phyloP scores from a whole-genome alignment of 2,797 vertebrate genomes.

The Corythornis leucogaster region DNA sequence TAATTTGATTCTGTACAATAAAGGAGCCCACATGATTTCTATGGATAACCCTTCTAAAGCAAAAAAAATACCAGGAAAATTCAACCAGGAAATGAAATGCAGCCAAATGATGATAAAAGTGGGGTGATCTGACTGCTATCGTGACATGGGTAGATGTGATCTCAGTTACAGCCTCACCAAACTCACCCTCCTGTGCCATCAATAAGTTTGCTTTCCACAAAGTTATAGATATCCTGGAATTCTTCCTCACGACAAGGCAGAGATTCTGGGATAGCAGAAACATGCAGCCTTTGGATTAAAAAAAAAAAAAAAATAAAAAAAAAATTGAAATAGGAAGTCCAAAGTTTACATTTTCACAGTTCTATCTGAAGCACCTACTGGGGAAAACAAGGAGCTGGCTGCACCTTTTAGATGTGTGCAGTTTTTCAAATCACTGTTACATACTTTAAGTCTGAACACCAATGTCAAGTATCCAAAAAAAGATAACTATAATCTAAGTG shows the following conservation, averaged over 20 bases:
- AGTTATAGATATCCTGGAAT: conserved; percentile 95
- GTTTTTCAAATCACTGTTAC: background rate
- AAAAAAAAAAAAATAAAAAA: background rate
- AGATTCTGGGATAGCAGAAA: conserved; percentile 91
- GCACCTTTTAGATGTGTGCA: background rate
- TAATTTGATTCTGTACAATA: background rate
- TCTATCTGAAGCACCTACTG: background rate
- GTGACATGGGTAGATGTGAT: background rate
- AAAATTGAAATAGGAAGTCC: background rate
- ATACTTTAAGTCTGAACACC: background rate
- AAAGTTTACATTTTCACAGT: background rate
- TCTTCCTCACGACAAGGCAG: conserved; percentile 96
- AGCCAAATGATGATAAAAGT: background rate
- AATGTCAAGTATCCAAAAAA: background rate
- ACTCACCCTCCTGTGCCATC: conserved; percentile 94
- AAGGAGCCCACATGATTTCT: background rate
- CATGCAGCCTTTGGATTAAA: conserved; percentile 84
- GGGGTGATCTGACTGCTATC: background rate
- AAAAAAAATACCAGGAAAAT: background rate
- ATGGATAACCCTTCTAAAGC: background rate
- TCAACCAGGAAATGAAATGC: background rate
- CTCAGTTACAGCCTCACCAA: background rate
- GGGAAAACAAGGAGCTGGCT: background rate
- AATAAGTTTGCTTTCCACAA: conserved; percentile 94
- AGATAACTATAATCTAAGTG: background rate